A percentile compares a stretch with the other conserved stretches of the same genome.
Conservation (phyloP, 2,113 vertebrate species). For the Hippoglossus stenolepis region DNA sequence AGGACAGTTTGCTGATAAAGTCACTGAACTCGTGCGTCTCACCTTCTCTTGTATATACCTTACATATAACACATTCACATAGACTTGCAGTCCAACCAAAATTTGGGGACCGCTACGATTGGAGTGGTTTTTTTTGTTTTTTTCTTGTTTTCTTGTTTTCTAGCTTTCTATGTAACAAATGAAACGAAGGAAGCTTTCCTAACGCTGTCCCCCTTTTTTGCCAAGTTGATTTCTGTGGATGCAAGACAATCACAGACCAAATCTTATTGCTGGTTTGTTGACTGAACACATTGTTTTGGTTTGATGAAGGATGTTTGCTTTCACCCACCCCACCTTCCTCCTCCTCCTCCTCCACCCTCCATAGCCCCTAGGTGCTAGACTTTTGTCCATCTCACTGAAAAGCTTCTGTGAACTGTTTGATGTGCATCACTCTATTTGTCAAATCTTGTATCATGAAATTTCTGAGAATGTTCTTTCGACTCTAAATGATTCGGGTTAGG, state of each 20-base stretch:
- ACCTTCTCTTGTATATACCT: constrained; percentile 58
- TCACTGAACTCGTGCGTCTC: constrained; percentile 53
- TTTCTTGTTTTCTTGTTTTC: constrained; percentile 14
- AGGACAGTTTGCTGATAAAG: constrained; percentile 47
- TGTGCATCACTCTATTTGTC: constrained; percentile 69
- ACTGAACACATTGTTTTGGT: constrained; percentile 65
- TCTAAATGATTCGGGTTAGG: constrained; percentile 56
- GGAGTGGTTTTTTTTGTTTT: neutral
- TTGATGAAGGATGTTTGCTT: constrained; percentile 63
- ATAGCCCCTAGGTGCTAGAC: constrained; percentile 71
- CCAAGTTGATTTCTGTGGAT: constrained; percentile 71
- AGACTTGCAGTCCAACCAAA: constrained; percentile 45
- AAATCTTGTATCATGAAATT: constrained; percentile 69
- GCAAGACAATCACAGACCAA: constrained; percentile 80
- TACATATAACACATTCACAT: constrained; percentile 51
- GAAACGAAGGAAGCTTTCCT: constrained; percentile 51
- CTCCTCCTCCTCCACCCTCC: neutral
- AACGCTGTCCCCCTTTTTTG: constrained; percentile 51
- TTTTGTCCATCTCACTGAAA: constrained; percentile 68
- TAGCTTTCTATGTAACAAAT: constrained; percentile 64
- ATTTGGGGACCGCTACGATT: constrained; percentile 43
- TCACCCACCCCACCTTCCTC: neutral
- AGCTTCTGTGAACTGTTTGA: constrained; percentile 72
- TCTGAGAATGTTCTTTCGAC: constrained; percentile 73
- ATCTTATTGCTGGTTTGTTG: constrained; percentile 70